Conservation (phyloP, 1,140 invertebrate species). For the Geopemphigus sp. region DNA sequence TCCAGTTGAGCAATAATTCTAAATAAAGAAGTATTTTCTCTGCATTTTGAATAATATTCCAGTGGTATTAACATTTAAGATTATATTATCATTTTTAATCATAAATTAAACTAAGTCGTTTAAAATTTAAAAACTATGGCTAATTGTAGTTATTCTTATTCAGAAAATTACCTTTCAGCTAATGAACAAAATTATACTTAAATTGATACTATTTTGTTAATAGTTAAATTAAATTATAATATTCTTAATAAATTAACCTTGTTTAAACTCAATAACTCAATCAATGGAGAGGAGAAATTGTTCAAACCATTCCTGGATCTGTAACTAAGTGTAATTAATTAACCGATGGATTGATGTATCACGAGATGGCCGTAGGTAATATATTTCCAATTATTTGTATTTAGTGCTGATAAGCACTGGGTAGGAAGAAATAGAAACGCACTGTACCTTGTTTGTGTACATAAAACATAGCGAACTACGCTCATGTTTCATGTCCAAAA, state of each 20-base stretch:
- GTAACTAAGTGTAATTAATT: conserved; percentile 27
- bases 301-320: conserved; percentile 39
- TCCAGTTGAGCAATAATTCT: conserved; percentile 11
- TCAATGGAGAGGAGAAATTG: conserved; percentile 43
- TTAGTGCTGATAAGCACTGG: conserved; percentile 13
- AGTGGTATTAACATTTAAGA: background rate
- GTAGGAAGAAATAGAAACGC: background rate
- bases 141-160: background rate
- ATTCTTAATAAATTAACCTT: conserved; percentile 21
- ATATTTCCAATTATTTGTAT: conserved; percentile 41
- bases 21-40: conserved; percentile 1
- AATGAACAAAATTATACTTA: background rate
- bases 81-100: background rate
- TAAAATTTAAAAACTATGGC: background rate
- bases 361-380: conserved; percentile 42
- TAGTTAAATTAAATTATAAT: conserved; percentile 7
- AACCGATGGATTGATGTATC: conserved; percentile 43
- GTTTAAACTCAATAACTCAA: conserved; percentile 26
- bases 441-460: background rate
- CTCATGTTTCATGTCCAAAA: conserved; percentile 8
- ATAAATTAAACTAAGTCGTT: background rate
- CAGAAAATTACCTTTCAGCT: background rate
- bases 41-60: background rate
- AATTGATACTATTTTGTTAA: conserved; percentile 4
- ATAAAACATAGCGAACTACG: background rate